Evolutionary conservation across 2,113 vertebrate genomes (phyloP).

Genomic region (Anolis sagrei): DNA sequence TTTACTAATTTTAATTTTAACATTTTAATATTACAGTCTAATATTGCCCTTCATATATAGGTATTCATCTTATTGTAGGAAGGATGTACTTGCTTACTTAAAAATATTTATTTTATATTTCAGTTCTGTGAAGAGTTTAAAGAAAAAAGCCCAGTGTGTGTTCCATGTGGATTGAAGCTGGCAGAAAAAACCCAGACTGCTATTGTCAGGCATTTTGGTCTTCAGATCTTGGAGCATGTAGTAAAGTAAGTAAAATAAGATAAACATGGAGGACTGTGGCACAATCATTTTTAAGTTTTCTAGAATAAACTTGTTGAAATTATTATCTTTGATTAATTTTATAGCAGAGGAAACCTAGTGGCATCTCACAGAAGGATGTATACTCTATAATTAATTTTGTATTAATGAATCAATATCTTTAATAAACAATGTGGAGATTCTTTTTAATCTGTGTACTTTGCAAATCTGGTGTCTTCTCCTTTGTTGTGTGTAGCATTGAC

Average conservation of each 20-base stretch:
- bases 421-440: constrained; percentile 36
- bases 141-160: constrained; percentile 90
- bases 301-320: background rate
- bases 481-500: background rate
- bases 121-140: constrained; percentile 99
- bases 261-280: too few relatives aligned
- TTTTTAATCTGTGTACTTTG: background rate
- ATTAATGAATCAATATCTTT: constrained; percentile 53
- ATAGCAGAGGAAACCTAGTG: background rate
- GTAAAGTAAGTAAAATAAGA: constrained; percentile 87
- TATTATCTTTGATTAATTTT: rapidly evolving
- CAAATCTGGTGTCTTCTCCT: constrained; percentile 21
- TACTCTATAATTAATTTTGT: background rate
- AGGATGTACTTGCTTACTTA: background rate
- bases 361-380: background rate
- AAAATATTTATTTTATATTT: constrained; percentile 22
- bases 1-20: background rate
- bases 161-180: constrained; percentile 93
- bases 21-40: background rate
- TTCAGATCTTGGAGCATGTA: constrained; percentile 96
- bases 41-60: background rate
- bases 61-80: background rate
- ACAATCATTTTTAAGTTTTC: background rate
- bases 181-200: constrained; percentile 90
- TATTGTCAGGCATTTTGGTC: constrained; percentile 94